Evolutionary conservation across 2,888 invertebrate genomes (phyloP).

Genomic region (Pheosia gnoma): DNA sequence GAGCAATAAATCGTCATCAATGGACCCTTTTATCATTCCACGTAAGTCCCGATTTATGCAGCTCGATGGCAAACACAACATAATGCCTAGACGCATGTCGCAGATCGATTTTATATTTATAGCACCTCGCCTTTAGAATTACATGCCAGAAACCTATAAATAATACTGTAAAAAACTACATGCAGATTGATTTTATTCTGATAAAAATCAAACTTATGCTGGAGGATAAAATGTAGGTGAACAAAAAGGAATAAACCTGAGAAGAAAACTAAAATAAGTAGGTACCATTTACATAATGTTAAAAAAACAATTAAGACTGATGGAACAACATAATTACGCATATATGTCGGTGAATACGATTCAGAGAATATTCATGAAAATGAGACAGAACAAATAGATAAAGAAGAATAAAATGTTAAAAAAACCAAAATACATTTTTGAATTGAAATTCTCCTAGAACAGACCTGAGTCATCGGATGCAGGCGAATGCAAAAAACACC

Average conservation of each 20-base stretch:
- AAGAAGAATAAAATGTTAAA: neutral
- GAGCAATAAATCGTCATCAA: slow-evolving; percentile 71
- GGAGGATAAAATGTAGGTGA: neutral
- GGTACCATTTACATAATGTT: neutral
- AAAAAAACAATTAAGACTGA: neutral
- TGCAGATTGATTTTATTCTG: neutral
- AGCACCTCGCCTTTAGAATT: slow-evolving; percentile 45
- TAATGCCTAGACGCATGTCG: slow-evolving; percentile 40
- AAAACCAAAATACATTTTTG: neutral
- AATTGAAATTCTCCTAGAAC: slow-evolving; percentile 4
- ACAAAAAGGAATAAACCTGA: neutral
- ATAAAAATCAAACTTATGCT: neutral
- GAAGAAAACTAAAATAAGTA: neutral
- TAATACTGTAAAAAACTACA: slow-evolving; percentile 9
- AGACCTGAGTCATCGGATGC: slow-evolving; percentile 33
- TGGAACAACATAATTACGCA: too few species aligned
- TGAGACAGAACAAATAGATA: neutral
- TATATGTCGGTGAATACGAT: too few species aligned
- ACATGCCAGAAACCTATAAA: slow-evolving; percentile 46
- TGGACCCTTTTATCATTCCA: slow-evolving; percentile 66
- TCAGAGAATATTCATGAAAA: too few species aligned
- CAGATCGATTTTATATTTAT: slow-evolving; percentile 53
- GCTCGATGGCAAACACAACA: slow-evolving; percentile 39
- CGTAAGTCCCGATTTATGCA: slow-evolving; percentile 47
- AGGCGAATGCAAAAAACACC: slow-evolving; percentile 40